Conservation (phyloP, 1,140 invertebrate species). For the Meloidogyne floridensis region DNA sequence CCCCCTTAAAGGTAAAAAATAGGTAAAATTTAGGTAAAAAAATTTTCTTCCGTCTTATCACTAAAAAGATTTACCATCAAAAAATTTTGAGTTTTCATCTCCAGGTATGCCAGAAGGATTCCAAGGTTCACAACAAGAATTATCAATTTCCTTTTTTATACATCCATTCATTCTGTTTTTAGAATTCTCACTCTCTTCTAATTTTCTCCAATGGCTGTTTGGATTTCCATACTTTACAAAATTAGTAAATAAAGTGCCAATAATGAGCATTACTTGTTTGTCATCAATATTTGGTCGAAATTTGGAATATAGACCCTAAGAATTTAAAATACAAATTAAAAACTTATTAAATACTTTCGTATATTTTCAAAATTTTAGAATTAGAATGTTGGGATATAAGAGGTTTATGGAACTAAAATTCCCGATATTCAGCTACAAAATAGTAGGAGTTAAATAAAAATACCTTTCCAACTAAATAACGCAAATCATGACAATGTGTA, state of each 20-base stretch:
- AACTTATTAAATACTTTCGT: neutral
- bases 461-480: conserved; percentile 43
- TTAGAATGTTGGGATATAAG: too few species aligned
- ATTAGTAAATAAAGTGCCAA: conserved; percentile 49
- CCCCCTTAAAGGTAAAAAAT: too few species aligned
- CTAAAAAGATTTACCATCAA: conserved; percentile 14
- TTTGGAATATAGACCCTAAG: conserved; percentile 49
- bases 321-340: neutral
- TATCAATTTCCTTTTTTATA: neutral
- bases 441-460: neutral
- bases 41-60: neutral
- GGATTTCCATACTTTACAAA: conserved; percentile 48
- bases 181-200: neutral
- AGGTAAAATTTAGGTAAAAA: too few species aligned
- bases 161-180: neutral
- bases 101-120: neutral
- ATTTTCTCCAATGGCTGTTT: conserved; percentile 21
- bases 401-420: too few species aligned
- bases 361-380: too few species aligned
- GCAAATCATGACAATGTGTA: conserved; percentile 51
- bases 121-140: conserved; percentile 5
- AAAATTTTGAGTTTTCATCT: neutral
- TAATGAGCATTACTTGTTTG: conserved; percentile 36
- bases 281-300: conserved; percentile 48
- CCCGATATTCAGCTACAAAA: neutral